These are phyloP conservation scores for Helogale parvula DNA, from an alignment of 2,113 vertebrate genomes.

Conservation along the genomic window DNA sequence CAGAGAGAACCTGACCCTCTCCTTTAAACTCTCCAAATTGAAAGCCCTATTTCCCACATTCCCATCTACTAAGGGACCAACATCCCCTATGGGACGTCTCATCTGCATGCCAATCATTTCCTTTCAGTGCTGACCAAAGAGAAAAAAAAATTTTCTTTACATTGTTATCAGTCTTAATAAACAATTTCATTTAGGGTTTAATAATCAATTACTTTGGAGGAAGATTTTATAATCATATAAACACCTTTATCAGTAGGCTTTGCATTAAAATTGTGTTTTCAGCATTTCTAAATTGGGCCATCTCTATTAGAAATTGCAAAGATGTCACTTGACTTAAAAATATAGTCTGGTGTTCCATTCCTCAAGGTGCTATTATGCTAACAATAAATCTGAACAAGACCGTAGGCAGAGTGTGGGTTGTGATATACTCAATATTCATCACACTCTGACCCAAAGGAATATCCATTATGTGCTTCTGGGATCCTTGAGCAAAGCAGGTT, in stretches of 20 bases:
- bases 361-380: slow-evolving; percentile 80
- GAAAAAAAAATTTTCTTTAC: neutral
- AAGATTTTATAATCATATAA: neutral
- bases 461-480: slow-evolving; percentile 44
- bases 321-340: slow-evolving; percentile 81
- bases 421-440: slow-evolving; percentile 78
- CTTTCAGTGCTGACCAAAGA: neutral
- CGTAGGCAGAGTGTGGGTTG: slow-evolving; percentile 66
- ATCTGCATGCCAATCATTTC: neutral
- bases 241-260: slow-evolving; percentile 36
- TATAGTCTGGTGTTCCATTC: slow-evolving; percentile 69
- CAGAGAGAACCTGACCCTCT: neutral
- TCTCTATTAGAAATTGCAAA: slow-evolving; percentile 80
- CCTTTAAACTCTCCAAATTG: neutral
- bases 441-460: slow-evolving; percentile 71
- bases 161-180: neutral
- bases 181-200: slow-evolving; percentile 13
- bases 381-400: slow-evolving; percentile 77
- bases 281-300: slow-evolving; percentile 65
- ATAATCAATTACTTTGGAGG: neutral
- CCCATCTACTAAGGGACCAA: neutral
- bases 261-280: slow-evolving; percentile 37
- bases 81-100: rapidly evolving
- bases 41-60: neutral
- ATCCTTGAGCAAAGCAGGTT: slow-evolving; percentile 47